Base-by-base conservation (phyloP, 37 sponge, comb jelly and placozoan species). In the Axinella damicornis region DNA sequence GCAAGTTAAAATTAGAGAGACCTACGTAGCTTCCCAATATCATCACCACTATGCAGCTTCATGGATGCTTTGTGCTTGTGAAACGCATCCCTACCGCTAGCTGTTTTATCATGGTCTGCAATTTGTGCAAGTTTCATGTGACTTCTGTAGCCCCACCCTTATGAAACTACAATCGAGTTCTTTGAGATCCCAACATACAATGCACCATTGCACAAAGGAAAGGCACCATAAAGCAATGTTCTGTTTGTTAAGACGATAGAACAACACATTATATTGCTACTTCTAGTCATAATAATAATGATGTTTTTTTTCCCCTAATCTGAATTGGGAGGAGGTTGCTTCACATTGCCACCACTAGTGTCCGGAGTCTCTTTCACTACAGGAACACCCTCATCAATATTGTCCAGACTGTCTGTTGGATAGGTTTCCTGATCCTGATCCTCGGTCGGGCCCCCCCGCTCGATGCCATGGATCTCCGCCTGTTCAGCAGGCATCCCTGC, bases 401-500 rank as follows among this genome's bases (percentile, higher is more conserved):
- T 34, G 35, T 55, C 36, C 53, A 46, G 30, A 20, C 64, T 65
- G 31, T 78, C 79, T 22, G 63, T 28, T 25, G 79, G 61, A 38
- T 65, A 53, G 27, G 52, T 0, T 27, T 27, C 27, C 18, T 64
- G 79, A 46, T 78, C 79, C 18, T 79, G 41, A 19, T 61, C 28
- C 54, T 65, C 38, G 1, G 27, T 54, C 14, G 40, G 41, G 5
- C 28, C 67, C 13, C 73, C 80, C 61, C 81, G 60, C 64, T 90
- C 81, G 0, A 69, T 80, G 69, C 86, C 91, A 52, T 90, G 91
- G 14, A 73, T 65, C 25, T 65, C 74, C 0, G 85, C 91, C 27
- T 79, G 76, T 0, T 79, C 76, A 0, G 76, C 85, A 20, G 91
- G 91, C 70, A 81, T 85, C 20, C 91, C 91, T 64, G 86, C 86